Evolutionary conservation across 2,888 invertebrate genomes (phyloP), one percentile per base, ranked within the genome.

Genomic region (Ashinkailepas kermadecensis): DNA sequence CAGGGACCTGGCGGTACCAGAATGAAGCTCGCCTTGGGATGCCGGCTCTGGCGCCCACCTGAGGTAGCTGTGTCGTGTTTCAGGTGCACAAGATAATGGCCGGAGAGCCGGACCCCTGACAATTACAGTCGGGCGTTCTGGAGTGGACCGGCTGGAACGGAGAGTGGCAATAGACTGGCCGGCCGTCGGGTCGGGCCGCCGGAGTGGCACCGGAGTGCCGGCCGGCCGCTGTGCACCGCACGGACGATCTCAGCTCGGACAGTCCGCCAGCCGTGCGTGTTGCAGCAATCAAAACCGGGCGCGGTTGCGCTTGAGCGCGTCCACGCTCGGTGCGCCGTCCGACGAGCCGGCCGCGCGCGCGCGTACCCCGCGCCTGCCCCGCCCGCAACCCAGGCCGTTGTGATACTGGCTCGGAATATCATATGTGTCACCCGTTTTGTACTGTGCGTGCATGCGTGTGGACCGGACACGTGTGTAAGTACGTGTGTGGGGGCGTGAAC

Each of bases 81-180:
- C 78, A 78, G 78, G 78, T 84, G 54, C 84, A 84, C 82, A 82
- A 80, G 65, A 83, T 84, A 74, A 84, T 84, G 84, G 81, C 83
- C 1, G 81, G 82, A 58, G 84, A 83, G 79, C 83, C 82, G 23
- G 84, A 84, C 21, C 78, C 78, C 83, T 84, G 84, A 84, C 84
- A 84, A 82, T 80, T 81, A 79, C 81, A 59, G 62, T 80, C 23
- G 81, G 70, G 78, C 25, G 81, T 65, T 13, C 58, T 78, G 57
- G 81, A 81, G 83, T 81, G 70, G 83, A 83, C 64, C 65, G 70
- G 56, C 83, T 83, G n/a, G 78, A 83, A 82, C 23, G 83, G 83
- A 7, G 83, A 83, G 67, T 83, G 83, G 83, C 83, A 81, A 11
- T 83, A 83, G 74, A 25, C 39, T 18, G 65, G 23, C 15, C 64